Percentiles rank a stretch among this genome's conserved stretches.
Conservation (phyloP, 2,888 invertebrate genomes). For the Trissoscelio sp. region DNA sequence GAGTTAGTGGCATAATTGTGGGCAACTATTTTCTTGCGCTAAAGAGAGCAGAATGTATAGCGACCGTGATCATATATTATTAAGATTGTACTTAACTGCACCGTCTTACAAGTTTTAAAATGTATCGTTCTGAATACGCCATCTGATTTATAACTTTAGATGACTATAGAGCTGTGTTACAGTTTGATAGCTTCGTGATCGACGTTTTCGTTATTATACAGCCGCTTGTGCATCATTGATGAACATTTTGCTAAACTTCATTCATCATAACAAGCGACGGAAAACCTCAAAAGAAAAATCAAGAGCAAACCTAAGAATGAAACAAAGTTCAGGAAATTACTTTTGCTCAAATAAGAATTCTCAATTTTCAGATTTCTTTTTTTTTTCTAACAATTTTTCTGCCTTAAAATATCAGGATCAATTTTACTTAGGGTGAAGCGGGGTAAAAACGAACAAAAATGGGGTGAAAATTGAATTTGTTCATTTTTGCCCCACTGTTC, state of each 20-base stretch:
- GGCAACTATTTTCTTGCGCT: constrained; percentile 14
- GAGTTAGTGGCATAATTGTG: background rate
- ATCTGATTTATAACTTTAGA: constrained; percentile 25
- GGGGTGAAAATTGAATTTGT: too few species aligned
- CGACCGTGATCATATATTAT: constrained; percentile 16
- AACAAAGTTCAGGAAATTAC: background rate
- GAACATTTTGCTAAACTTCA: constrained; percentile 12
- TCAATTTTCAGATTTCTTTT: too few species aligned
- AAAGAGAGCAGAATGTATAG: constrained; percentile 22
- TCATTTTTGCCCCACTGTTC: too few species aligned
- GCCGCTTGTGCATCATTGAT: background rate
- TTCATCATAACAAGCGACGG: constrained; percentile 8
- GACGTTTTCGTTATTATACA: constrained; percentile 14
- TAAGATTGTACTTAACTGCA: constrained; percentile 30
- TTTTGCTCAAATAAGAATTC: background rate
- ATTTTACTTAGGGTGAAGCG: too few species aligned
- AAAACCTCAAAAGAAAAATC: background rate
- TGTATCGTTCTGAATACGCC: constrained; percentile 29
- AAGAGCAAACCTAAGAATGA: background rate
- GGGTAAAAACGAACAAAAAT: too few species aligned
- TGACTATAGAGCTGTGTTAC: constrained; percentile 16
- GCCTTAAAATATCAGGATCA: too few species aligned
- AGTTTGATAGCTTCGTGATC: constrained; percentile 28
- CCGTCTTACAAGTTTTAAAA: constrained; percentile 34
- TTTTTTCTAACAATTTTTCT: too few species aligned